Evolutionary conservation across 1,140 invertebrate genomes (phyloP).

Genomic region (Drosophila mauritiana): DNA sequence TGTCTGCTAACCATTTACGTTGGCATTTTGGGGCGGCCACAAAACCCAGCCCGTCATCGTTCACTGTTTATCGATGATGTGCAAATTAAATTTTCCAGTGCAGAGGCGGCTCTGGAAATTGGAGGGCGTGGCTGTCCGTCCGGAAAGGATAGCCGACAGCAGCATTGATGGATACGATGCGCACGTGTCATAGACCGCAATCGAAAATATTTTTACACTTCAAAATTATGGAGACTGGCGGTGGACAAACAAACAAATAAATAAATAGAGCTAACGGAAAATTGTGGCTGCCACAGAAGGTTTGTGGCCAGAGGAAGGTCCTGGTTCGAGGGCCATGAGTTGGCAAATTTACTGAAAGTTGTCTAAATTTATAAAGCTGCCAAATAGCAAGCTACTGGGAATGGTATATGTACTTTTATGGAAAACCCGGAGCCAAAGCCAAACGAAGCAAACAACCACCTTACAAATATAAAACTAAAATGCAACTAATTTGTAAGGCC

Average conservation of each 20-base stretch:
- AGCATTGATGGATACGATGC: conserved; percentile 67
- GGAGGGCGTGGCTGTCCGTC: conserved; percentile 29
- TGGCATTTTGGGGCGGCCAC: conserved; percentile 6
- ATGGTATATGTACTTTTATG: conserved; percentile 21
- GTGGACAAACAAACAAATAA: conserved; percentile 63
- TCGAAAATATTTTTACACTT: conserved; percentile 76
- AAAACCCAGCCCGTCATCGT: conserved; percentile 24
- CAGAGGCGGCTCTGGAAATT: conserved; percentile 20
- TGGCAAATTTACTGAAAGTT: conserved; percentile 26
- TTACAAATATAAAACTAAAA: conserved; percentile 68
- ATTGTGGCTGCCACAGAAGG: conserved; percentile 54
- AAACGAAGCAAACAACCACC: conserved; percentile 29
- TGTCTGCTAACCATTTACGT: conserved; percentile 7
- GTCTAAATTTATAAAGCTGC: conserved; percentile 41
- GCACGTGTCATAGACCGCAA: conserved; percentile 72
- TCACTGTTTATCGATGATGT: conserved; percentile 75
- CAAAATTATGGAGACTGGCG: conserved; percentile 58
- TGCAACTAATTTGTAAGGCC: conserved; percentile 64
- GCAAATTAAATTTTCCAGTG: conserved; percentile 74
- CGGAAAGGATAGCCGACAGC: conserved; percentile 8
- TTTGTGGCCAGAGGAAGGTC: conserved; percentile 7
- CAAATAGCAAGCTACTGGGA: conserved; percentile 1
- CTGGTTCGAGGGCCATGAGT: conserved; percentile 12
- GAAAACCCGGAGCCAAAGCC: conserved; percentile 29
- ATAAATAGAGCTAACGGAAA: conserved; percentile 53